Conservation (phyloP, 2,888 invertebrate species). For the Cheilosia variabilis region DNA sequence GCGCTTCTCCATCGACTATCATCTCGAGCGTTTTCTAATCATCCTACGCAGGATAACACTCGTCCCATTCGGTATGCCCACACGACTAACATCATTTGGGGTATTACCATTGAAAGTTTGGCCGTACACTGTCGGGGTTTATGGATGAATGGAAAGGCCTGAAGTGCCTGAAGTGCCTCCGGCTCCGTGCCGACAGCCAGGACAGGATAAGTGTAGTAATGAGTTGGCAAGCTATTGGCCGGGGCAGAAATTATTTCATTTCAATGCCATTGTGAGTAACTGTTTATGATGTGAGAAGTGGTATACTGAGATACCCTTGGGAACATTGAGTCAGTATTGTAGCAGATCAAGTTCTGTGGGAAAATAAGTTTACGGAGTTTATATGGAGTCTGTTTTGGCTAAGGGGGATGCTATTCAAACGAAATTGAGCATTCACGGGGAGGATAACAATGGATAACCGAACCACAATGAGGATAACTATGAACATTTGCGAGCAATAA, state of each 20-base stretch:
- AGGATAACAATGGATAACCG: background rate
- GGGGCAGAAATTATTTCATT: constrained; percentile 39
- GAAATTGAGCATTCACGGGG: background rate
- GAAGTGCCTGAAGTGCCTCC: constrained; percentile 2
- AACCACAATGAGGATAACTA: background rate
- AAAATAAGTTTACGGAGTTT: constrained; percentile 8
- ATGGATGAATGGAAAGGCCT: constrained; percentile 10
- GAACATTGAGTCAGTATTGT: constrained; percentile 15
- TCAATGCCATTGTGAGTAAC: constrained; percentile 56
- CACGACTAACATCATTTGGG: constrained; percentile 43
- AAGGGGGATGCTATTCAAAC: background rate
- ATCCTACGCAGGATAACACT: constrained; percentile 42
- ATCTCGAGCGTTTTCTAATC: constrained; percentile 47
- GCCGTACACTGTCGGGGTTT: constrained; percentile 39
- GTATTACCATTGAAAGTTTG: constrained; percentile 52
- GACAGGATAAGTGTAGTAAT: constrained; percentile 39
- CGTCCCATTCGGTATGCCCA: constrained; percentile 20
- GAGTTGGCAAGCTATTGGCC: constrained; percentile 46
- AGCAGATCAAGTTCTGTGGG: background rate
- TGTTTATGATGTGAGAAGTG: constrained; percentile 58
- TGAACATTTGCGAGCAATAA: constrained; percentile 21
- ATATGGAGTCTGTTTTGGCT: background rate
- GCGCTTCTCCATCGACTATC: constrained; percentile 24
- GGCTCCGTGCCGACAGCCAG: too few species aligned
- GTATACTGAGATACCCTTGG: constrained; percentile 17